A percentile compares a stretch with the other conserved stretches of the same genome.
Evolutionary conservation across 1,140 invertebrate species (phyloP).

Genomic region (Gryllus bimaculatus): DNA sequence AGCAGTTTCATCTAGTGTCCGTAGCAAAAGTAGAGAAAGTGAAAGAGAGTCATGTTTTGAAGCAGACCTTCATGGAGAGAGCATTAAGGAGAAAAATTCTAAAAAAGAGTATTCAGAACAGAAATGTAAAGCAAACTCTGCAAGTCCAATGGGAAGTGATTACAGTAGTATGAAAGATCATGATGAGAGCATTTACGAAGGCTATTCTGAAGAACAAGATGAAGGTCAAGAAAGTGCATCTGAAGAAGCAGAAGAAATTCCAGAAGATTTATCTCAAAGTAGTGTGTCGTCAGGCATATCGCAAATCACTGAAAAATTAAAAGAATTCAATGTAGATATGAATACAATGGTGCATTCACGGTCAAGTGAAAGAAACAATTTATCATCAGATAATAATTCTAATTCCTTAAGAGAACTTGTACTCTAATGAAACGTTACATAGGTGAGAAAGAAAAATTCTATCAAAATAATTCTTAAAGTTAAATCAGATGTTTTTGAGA

Average conservation of each 20-base stretch:
- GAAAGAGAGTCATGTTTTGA: too few species aligned
- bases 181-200: background rate
- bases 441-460: too few species aligned
- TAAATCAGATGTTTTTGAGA: too few species aligned
- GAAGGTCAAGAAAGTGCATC: background rate
- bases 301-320: background rate
- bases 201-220: background rate
- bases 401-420: too few species aligned
- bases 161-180: slow-evolving; percentile 1
- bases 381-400: background rate
- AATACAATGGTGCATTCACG: too few species aligned
- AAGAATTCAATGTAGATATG: background rate
- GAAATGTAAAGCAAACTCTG: background rate
- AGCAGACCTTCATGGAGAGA: too few species aligned
- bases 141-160: background rate
- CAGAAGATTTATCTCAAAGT: background rate
- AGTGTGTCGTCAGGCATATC: background rate
- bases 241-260: background rate
- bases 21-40: too few species aligned
- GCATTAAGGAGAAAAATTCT: too few species aligned
- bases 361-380: background rate
- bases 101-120: too few species aligned
- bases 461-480: too few species aligned
- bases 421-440: too few species aligned
- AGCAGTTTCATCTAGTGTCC: too few species aligned